Conservation (phyloP, 2,888 invertebrate genomes). For the Ochropleura leucogaster region DNA sequence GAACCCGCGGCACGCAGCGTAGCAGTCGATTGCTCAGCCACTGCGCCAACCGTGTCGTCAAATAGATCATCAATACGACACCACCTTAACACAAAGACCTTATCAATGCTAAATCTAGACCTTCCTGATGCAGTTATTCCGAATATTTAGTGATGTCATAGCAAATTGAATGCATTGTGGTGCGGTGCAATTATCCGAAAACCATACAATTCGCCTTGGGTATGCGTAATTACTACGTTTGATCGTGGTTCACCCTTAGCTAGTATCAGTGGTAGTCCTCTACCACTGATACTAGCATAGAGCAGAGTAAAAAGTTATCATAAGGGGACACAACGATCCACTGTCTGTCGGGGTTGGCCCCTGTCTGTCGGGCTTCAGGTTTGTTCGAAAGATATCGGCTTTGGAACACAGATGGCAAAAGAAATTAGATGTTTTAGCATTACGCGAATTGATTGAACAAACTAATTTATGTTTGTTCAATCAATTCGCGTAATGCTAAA, state of each 20-base stretch:
- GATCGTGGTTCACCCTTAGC: slow-evolving; percentile 18
- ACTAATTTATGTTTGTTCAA: no score
- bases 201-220: slow-evolving; percentile 38
- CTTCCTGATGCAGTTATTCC: slow-evolving; percentile 22
- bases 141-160: slow-evolving; percentile 15
- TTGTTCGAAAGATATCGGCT: no score
- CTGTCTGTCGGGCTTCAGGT: no score
- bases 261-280: background rate
- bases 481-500: no score
- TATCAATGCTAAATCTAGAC: background rate
- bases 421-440: no score
- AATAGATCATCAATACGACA: background rate
- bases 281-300: no score
- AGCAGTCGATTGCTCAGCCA: no score
- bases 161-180: slow-evolving; percentile 61
- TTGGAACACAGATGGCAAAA: no score
- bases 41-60: no score
- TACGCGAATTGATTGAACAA: no score
- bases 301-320: background rate
- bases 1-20: no score
- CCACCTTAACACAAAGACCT: background rate
- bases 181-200: slow-evolving; percentile 44
- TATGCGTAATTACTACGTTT: slow-evolving; percentile 48
- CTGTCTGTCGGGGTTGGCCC: no score
- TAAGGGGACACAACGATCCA: background rate